phyloP scores from a whole-genome alignment of 1,140 invertebrate species.

The honey bee (Apis mellifera) region Amel_HAv3.1 CM009933.2:7438001-7438500 shows the following conservation, averaged over 20 bases:
- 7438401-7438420: no score
- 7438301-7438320: no score
- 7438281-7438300: no score
- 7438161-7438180: constrained; percentile 58
- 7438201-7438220: constrained; percentile 17
- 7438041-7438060: constrained; percentile 62
- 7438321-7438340: no score
- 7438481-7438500: no score
- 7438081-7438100: constrained; percentile 50
- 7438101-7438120: constrained; percentile 39
- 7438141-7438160: constrained; percentile 49
- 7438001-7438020: constrained; percentile 68
- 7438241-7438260: background rate
- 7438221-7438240: constrained; percentile 18
- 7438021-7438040: constrained; percentile 23
- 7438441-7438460: no score
- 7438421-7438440: no score
- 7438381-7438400: background rate
- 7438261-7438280: background rate
- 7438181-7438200: constrained; percentile 45
- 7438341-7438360: no score
- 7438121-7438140: background rate
- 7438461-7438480: no score
- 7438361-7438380: no score
- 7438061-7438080: constrained; percentile 56